These are phyloP conservation scores for Whitmania pigra DNA, from an alignment of 1,140 invertebrate genomes.

Conservation along the genomic window DNA sequence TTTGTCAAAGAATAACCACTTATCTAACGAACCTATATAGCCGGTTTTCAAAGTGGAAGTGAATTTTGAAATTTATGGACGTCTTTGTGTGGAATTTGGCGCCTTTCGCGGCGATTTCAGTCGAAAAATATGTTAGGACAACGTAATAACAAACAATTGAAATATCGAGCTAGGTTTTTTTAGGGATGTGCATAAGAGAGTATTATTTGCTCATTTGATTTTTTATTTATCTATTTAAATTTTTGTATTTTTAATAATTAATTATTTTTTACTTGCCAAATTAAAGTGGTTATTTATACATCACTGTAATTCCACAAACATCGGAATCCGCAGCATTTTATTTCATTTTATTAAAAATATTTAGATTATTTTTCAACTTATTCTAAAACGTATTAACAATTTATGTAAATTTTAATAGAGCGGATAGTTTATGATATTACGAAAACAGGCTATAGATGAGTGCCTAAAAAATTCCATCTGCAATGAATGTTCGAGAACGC, in stretches of 20 bases:
- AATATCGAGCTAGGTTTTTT: background rate
- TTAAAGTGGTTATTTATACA: background rate
- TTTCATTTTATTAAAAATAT: background rate
- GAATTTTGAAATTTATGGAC: background rate
- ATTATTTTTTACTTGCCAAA: background rate
- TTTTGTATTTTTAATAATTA: background rate
- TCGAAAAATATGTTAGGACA: background rate
- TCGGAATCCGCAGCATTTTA: background rate
- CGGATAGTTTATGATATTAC: background rate
- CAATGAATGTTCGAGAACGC: background rate
- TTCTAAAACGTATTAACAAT: too few species aligned
- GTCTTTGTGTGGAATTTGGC: conserved; percentile 3
- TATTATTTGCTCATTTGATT: background rate
- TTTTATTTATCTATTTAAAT: background rate
- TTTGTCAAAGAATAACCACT: background rate
- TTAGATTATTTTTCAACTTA: too few species aligned
- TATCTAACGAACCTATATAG: background rate
- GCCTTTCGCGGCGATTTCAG: background rate
- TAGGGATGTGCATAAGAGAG: background rate
- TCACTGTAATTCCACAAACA: background rate
- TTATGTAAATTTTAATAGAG: too few species aligned
- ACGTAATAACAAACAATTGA: conserved; percentile 12
- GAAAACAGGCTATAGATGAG: background rate
- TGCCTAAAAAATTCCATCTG: background rate
- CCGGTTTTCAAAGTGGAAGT: background rate